phyloP scores from a whole-genome alignment of 2,797 vertebrate species.

The Protosalanx chinensis region DNA sequence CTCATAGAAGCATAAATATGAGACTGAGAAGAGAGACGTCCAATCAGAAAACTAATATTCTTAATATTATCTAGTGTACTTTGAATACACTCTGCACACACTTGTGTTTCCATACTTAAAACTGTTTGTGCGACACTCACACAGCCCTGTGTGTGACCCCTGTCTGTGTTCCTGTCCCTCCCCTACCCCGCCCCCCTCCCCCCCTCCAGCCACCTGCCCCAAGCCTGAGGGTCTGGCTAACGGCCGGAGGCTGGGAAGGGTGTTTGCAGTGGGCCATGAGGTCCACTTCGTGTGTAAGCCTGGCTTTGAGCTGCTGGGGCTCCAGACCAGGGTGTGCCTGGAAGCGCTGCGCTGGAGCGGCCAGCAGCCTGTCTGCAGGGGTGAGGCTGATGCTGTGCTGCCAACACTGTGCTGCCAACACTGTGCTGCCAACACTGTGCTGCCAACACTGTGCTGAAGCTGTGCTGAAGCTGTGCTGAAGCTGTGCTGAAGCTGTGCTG shows the following conservation, averaged over 20 bases:
- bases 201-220: constrained; percentile 67
- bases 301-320: constrained; percentile 76
- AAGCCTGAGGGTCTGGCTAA: constrained; percentile 64
- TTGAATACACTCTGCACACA: background rate
- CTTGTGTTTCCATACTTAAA: background rate
- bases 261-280: constrained; percentile 71
- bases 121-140: background rate
- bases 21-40: too few relatives aligned
- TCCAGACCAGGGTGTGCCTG: constrained; percentile 73
- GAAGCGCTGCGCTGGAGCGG: constrained; percentile 79
- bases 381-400: constrained; percentile 52
- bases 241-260: constrained; percentile 75
- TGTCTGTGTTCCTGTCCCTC: background rate
- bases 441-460: too few relatives aligned
- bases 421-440: too few relatives aligned
- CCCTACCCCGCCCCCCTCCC: background rate
- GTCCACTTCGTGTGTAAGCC: constrained; percentile 78
- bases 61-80: background rate
- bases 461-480: too few relatives aligned
- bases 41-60: background rate
- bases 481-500: too few relatives aligned
- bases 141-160: background rate
- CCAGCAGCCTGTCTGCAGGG: constrained; percentile 74
- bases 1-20: too few relatives aligned
- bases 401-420: too few relatives aligned